A percentile compares a stretch with the other conserved stretches of the same genome.
phyloP scores from a whole-genome alignment of 2,113 vertebrate species.

The Epinephelus moara region DNA sequence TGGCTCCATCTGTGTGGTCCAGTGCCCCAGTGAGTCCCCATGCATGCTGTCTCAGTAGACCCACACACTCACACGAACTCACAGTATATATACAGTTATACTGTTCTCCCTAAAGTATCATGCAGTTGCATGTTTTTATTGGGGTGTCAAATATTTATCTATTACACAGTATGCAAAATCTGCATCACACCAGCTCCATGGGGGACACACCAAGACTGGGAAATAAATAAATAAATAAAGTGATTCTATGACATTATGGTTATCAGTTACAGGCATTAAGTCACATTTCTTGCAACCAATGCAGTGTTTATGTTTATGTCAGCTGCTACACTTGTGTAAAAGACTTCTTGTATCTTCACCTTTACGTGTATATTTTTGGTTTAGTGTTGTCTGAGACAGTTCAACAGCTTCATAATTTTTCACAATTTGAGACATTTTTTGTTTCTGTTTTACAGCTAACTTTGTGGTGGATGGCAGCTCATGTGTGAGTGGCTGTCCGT shows the following conservation, averaged over 20 bases:
- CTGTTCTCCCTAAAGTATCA: not conserved
- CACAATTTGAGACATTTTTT: not conserved
- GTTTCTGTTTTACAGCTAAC: constrained; percentile 82
- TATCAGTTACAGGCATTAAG: too few relatives aligned
- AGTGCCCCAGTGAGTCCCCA: constrained; percentile 89
- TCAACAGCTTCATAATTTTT: too few relatives aligned
- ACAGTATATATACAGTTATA: not conserved
- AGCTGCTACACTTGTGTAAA: not conserved
- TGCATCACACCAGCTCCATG: too few relatives aligned
- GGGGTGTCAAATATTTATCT: not conserved
- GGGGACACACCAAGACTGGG: too few relatives aligned
- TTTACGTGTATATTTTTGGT: not conserved
- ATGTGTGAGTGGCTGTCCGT: constrained; percentile 92
- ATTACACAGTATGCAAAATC: too few relatives aligned
- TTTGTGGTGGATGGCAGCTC: constrained; percentile 93
- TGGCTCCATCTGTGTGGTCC: constrained; percentile 91
- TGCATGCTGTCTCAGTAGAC: not conserved
- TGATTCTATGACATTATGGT: too few relatives aligned
- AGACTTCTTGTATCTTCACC: not conserved
- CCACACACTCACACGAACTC: not conserved
- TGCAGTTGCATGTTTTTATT: not conserved
- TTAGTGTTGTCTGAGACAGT: not conserved
- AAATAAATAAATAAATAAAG: too few relatives aligned
- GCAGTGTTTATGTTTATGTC: too few relatives aligned
- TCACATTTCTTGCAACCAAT: too few relatives aligned